Conservation (phyloP, 2,113 vertebrate species). For the Albula goreensis region DNA sequence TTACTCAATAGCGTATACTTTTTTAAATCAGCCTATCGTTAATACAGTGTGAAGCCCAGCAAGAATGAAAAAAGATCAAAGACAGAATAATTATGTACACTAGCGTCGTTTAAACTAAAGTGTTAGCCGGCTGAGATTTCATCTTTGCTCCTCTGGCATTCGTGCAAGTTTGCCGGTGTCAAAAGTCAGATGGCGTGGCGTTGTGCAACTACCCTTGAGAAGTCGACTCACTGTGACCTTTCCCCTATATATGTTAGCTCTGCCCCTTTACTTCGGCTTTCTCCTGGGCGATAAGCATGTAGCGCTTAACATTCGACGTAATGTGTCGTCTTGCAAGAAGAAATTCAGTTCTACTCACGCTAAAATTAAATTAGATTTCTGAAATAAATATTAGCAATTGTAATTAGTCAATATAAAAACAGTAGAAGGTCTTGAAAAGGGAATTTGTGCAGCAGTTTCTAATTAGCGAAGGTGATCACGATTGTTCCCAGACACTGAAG, state of each 20-base stretch:
- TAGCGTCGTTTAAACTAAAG: neutral
- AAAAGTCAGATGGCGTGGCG: neutral
- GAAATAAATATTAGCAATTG: too few relatives aligned
- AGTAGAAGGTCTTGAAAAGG: neutral
- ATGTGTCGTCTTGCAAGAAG: too few relatives aligned
- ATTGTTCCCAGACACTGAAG: neutral
- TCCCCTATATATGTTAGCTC: constrained; percentile 44
- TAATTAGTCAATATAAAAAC: too few relatives aligned
- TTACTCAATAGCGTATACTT: too few relatives aligned
- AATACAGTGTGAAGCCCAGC: too few relatives aligned
- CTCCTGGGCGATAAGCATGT: too few relatives aligned
- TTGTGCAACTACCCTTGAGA: constrained; percentile 41
- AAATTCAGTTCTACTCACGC: too few relatives aligned
- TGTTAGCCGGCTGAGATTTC: neutral
- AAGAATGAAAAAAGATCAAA: too few relatives aligned
- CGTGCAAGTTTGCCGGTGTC: neutral
- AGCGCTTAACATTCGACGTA: too few relatives aligned
- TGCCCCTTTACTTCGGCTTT: neutral
- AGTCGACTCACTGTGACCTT: constrained; percentile 48
- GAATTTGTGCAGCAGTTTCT: neutral
- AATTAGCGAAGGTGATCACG: neutral
- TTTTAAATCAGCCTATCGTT: too few relatives aligned
- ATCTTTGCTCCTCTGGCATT: constrained; percentile 1
- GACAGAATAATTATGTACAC: too few relatives aligned
- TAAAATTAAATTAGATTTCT: too few relatives aligned